Evolutionary conservation across 1,140 invertebrate genomes (phyloP), one percentile per base, ranked within the genome.

Genomic region (Drosophila bipectinata): DNA sequence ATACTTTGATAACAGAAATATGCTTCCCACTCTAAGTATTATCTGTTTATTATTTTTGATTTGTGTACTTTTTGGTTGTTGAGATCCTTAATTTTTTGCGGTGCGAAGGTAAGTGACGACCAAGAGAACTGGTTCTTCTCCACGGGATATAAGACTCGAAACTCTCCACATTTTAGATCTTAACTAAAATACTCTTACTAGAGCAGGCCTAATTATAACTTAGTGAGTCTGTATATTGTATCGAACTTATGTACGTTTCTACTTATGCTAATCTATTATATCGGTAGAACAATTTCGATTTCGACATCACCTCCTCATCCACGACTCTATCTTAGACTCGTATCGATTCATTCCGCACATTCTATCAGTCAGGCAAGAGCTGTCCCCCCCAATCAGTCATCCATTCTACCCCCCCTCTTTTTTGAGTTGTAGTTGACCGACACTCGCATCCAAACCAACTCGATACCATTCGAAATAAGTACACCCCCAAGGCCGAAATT

Each of bases 191-290:
- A 21, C 21, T 21, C 21, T 21, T 63, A 51, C 68, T 74, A 85
- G 82, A 61, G n/a, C 82, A 87, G 81, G 77, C 72, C 61, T 52
- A 84, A 67, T 56, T 49, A 57, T 62, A 77, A 53, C 47, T 69
- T 84, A 84, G 77, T 45, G 45, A 77, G 55, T 83, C 39, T 72
- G 37, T 76, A 67, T 44, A 59, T 51, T 60, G 51, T 75, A 74
- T 64, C 51, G 24, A 34, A 51, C 45, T 21, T 57, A 57, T 52
- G 14, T 72, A 72, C 39, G 21, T 21, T 71, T 71, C 66, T 72
- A 73, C 69, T 49, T 58, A 74, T 75, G 60, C 53, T 74, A 74
- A 67, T 58, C 30, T 74, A 66, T 66, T 66, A 41, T 55, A 72
- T 72, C 51, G 71, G 69, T 73, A 73, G 71, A 63, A 14, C 12